Percentiles rank a stretch among this genome's conserved stretches.
Evolutionary conservation across 2,113 vertebrate genomes (phyloP).

Genomic region (Laticauda colubrina): DNA sequence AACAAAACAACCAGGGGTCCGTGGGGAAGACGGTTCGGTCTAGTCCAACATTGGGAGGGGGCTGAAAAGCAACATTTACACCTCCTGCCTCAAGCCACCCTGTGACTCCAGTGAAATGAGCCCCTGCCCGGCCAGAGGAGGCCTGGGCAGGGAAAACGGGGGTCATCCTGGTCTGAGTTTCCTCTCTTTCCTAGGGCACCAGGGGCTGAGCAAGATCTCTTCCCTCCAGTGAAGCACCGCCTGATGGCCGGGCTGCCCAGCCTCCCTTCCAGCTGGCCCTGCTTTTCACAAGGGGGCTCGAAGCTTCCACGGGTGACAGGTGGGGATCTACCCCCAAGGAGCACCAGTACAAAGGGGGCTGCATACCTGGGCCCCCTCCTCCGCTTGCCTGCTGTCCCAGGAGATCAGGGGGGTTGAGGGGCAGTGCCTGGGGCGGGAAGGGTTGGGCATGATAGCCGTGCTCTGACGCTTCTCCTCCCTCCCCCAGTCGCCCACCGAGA

Average conservation of each 20-base stretch:
- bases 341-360: neutral
- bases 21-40: neutral
- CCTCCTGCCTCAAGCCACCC: neutral
- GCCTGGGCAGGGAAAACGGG: neutral
- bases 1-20: neutral
- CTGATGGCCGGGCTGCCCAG: slow-evolving; percentile 83
- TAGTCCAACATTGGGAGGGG: neutral
- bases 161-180: neutral
- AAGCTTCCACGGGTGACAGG: slow-evolving; percentile 93
- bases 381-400: neutral
- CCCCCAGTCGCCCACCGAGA: slow-evolving; percentile 91
- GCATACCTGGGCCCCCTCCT: neutral
- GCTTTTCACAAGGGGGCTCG: slow-evolving; percentile 78
- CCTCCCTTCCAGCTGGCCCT: slow-evolving; percentile 78
- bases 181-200: slow-evolving; percentile 1
- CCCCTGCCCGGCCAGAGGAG: neutral
- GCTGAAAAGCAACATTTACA: neutral
- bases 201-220: slow-evolving; percentile 60
- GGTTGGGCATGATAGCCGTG: neutral
- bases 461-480: neutral
- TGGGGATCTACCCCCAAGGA: slow-evolving; percentile 43
- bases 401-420: neutral
- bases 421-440: neutral
- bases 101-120: neutral
- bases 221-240: slow-evolving; percentile 87